Evolutionary conservation across 2,888 invertebrate genomes (phyloP).

Genomic region (Heterodera filipjevi): DNA sequence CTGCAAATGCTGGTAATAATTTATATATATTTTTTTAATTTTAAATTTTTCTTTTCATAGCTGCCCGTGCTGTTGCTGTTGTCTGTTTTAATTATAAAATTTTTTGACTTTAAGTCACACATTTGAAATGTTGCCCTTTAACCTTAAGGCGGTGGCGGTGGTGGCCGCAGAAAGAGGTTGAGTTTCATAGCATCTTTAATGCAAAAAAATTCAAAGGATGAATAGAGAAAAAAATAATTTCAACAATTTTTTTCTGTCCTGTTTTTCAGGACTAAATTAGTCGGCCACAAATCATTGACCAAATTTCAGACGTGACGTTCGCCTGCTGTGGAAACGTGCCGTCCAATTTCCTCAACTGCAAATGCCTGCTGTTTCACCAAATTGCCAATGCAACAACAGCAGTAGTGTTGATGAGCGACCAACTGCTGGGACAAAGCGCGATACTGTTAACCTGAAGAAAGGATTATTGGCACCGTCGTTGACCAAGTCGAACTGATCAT

Average conservation of each 20-base stretch:
- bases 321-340: constrained; percentile 11
- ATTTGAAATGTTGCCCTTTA: background rate
- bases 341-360: constrained; percentile 3
- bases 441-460: background rate
- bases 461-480: background rate
- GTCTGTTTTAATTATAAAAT: background rate
- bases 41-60: background rate
- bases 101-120: background rate
- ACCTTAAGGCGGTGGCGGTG: constrained; percentile 10
- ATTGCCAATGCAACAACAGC: background rate
- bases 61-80: constrained; percentile 28
- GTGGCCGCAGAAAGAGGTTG: constrained; percentile 9
- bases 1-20: constrained; percentile 25
- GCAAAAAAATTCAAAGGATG: too few species aligned
- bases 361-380: background rate
- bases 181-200: too few species aligned
- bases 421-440: background rate
- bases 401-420: too few species aligned
- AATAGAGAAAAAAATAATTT: too few species aligned
- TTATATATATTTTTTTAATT: background rate
- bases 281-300: background rate
- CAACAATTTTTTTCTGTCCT: too few species aligned
- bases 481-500: too few species aligned
- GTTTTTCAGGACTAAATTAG: too few species aligned
- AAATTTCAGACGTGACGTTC: constrained; percentile 3